phyloP scores from a whole-genome alignment of 1,140 invertebrate genomes.

The Chymomyza costata region DNA sequence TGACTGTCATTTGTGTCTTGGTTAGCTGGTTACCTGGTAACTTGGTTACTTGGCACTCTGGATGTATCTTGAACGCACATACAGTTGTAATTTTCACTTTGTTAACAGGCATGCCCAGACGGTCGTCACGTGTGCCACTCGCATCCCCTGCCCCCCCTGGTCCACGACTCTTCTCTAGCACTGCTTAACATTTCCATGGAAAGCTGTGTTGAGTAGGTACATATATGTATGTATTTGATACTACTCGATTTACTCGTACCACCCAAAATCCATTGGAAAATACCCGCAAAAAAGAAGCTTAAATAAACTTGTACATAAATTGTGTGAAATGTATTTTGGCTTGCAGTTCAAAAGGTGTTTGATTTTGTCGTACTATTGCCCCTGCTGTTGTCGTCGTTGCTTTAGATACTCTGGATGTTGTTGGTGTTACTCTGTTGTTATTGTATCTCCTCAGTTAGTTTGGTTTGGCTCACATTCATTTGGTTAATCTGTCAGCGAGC shows the following conservation, averaged over 20 bases:
- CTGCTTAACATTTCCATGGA: slow-evolving; percentile 72
- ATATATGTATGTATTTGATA: not conserved
- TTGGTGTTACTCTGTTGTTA: not conserved
- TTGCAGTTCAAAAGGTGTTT: slow-evolving; percentile 71
- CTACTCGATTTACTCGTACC: slow-evolving; percentile 19
- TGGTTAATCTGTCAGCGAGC: slow-evolving; percentile 55
- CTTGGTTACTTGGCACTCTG: slow-evolving; percentile 5
- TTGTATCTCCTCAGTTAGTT: slow-evolving; percentile 6
- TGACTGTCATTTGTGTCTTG: slow-evolving; percentile 11
- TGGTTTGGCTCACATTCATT: slow-evolving; percentile 36
- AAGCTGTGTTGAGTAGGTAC: slow-evolving; percentile 45
- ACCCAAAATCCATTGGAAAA: slow-evolving; percentile 62
- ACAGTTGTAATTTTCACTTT: slow-evolving; percentile 54
- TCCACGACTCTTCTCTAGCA: slow-evolving; percentile 9
- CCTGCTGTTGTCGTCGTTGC: slow-evolving; percentile 17
- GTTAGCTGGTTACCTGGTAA: not conserved
- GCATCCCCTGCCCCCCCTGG: slow-evolving; percentile 1
- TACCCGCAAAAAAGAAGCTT: slow-evolving; percentile 44
- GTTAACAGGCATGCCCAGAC: slow-evolving; percentile 32
- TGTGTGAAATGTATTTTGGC: slow-evolving; percentile 71
- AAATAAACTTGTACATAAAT: slow-evolving; percentile 73
- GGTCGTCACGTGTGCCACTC: not conserved
- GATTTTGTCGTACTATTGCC: slow-evolving; percentile 41
- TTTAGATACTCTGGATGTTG: slow-evolving; percentile 2
- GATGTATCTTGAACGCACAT: slow-evolving; percentile 23